These are phyloP conservation scores for Galeopterus variegatus DNA, from an alignment of 2,113 vertebrate genomes.

Conservation along the genomic window DNA sequence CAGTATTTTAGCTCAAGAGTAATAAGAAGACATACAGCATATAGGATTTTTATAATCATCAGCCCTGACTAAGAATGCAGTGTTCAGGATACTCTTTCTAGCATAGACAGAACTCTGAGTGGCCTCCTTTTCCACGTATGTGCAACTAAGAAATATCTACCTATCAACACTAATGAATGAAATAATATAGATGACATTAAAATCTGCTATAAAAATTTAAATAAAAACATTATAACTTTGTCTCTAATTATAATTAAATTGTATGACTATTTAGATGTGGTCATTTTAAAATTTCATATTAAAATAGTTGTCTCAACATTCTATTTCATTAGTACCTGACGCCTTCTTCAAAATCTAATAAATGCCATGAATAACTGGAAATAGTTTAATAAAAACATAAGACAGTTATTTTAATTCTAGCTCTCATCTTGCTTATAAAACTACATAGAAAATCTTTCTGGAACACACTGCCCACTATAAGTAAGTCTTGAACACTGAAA, in stretches of 20 bases:
- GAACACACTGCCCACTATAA: background rate
- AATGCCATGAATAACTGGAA: slow-evolving; percentile 30
- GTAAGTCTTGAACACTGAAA: slow-evolving; percentile 45
- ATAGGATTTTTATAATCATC: background rate
- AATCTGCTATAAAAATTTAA: slow-evolving; percentile 40
- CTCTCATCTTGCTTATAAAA: slow-evolving; percentile 5
- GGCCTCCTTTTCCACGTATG: background rate
- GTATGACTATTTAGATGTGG: background rate
- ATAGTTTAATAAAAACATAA: slow-evolving; percentile 14
- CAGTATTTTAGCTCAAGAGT: background rate
- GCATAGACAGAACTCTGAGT: background rate
- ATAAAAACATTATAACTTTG: slow-evolving; percentile 17
- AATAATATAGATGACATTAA: slow-evolving; percentile 50
- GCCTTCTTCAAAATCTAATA: slow-evolving; percentile 44
- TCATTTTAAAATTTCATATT: slow-evolving; percentile 21
- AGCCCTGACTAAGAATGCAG: background rate
- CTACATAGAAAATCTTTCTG: background rate
- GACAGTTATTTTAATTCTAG: slow-evolving; percentile 22
- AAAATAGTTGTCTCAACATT: background rate
- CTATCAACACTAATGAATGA: slow-evolving; percentile 52
- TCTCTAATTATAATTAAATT: slow-evolving; percentile 45
- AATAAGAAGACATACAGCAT: background rate
- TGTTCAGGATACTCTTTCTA: background rate
- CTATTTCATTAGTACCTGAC: slow-evolving; percentile 13
- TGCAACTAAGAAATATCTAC: slow-evolving; percentile 27